Base-by-base conservation (phyloP, 2,888 invertebrate genomes). In the Papilio elwesi region DNA sequence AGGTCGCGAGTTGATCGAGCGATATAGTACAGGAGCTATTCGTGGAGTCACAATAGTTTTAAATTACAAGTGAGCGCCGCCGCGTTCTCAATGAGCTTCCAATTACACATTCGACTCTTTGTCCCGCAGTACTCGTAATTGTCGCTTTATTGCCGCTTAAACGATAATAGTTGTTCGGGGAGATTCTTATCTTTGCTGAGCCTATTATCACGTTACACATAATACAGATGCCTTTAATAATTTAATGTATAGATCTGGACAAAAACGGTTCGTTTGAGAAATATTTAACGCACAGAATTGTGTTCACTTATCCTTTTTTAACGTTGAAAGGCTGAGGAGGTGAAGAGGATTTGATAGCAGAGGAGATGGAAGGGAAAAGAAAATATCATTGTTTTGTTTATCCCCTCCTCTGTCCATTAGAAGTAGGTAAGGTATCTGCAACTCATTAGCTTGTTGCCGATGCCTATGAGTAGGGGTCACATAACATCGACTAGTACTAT, bases 121-220 rank as follows among this genome's bases (percentile, higher is more conserved):
- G 68, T 68, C 16, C 15, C 55, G 36, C 15, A 12, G 63, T n/a
- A n/a, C n/a, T n/a, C n/a, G n/a, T 85, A 84, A 86, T 85, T 75
- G 82, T 77, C 77, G 76, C 83, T 83, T 85, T 80, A 84, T 80
- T 79, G 80, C 80, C 76, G 70, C 81, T 84, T 83, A 83, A 82
- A 74, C 77, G 82, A 81, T 83, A 74, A 75, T 67, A 77, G 78
- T 79, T 80, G 77, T 68, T 62, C 63, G 26, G 43, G 55, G 74
- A 67, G 76, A 78, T 76, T 77, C 78, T 78, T 79, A 80, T 81
- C 80, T 75, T n/a, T 55, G 68, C 10, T 4, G 15, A 12, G 13
- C n/a, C 38, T 38, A 43, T 15, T 62, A 43, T 43, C n/a, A 6
- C 38, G 59, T 43, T 43, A 15, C n/a, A 15, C 9, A 4, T 9